Evolutionary conservation across 1,140 invertebrate species (phyloP), one percentile per base, ranked within the genome.

Genomic region (Zelostemma sp.): DNA sequence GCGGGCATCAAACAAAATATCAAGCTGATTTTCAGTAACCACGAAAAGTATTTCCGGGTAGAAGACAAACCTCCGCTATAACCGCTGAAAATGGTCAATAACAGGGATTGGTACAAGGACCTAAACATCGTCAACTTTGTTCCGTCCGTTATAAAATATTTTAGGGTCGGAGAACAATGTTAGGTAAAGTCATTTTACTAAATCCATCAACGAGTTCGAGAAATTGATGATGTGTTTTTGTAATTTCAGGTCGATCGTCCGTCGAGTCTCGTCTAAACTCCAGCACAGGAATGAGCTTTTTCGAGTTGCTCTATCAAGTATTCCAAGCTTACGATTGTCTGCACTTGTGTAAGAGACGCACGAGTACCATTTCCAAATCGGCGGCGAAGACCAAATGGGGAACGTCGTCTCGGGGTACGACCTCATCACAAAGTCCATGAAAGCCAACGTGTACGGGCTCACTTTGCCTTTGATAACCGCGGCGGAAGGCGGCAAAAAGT

Each of bases 291-390:
- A 94, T 99, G 89, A 97, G 92, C 82, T 97, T 96, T 76, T 93
- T 95, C 1, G 98, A 99, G 85, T 99, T 99, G 81, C 91, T 91
- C 31, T 99, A 99, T 81, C 97, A 98, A 85, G 86, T 97, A 61
- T 96, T 99, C 78, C 98, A 99, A 88, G 92, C 96, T 0, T 97
- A 97, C 85, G 98, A 99, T 85, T 99, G 97, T 97, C 80, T 95
- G 9, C 89, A 97, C 84, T 88, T 99, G 33, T 88, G 90, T 45
- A 88, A 93, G n/a, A n/a, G 41, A 89, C 91, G 43, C 91, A 95
- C 79, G 88, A 93, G 17, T 99, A 97, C 81, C 86, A 84, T 56
- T 95, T 99, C 86, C 97, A 98, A 93, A 88, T 99, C 78, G 97
- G 97, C 45, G 97, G 97, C 16, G 93, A 90, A 79, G 97, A 99